These are phyloP conservation scores for Brachyrhaphis roseni DNA, from an alignment of 2,797 vertebrate species.

Conservation along the genomic window DNA sequence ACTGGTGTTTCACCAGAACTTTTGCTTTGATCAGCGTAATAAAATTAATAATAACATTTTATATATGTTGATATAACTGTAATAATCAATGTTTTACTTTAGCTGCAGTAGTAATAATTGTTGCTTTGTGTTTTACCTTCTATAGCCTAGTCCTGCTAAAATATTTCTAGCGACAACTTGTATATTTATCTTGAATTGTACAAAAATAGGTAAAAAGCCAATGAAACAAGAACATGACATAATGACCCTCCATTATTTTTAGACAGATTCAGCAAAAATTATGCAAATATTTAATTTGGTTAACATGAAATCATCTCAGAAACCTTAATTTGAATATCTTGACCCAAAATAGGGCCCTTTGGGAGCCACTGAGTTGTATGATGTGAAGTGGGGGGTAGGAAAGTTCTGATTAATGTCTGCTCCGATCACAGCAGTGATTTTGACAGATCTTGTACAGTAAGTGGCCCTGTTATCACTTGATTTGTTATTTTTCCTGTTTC, in stretches of 20 bases:
- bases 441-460: background rate
- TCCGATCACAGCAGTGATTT: background rate
- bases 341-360: background rate
- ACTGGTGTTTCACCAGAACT: background rate
- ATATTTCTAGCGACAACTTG: background rate
- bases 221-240: background rate
- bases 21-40: background rate
- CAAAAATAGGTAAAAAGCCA: background rate
- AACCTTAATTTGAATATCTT: background rate
- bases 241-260: background rate
- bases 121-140: background rate
- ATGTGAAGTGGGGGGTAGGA: background rate
- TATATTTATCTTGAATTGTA: background rate
- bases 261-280: background rate
- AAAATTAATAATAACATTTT: background rate
- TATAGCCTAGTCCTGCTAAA: background rate
- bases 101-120: background rate
- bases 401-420: background rate
- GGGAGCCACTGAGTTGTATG: background rate
- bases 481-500: slow-evolving; percentile 1
- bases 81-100: background rate
- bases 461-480: background rate
- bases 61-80: background rate
- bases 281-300: background rate
- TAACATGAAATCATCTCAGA: background rate